A percentile compares a stretch with the other conserved stretches of the same genome.
Evolutionary conservation across 1,140 invertebrate genomes (phyloP).

Genomic region (Drosophila persimilis): DNA sequence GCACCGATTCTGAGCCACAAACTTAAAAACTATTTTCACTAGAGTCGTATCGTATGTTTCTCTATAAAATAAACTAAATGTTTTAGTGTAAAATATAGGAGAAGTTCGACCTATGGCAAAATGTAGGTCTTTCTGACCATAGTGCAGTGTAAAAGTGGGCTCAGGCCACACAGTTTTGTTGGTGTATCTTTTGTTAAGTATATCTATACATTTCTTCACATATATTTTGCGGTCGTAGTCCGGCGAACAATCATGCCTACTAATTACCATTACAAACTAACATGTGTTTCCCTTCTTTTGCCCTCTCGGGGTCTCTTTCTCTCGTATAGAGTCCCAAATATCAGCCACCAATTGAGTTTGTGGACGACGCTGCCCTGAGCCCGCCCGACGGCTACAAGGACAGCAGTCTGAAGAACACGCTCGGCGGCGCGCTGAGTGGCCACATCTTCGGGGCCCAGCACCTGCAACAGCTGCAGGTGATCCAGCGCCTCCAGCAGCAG

Average conservation of each 20-base stretch:
- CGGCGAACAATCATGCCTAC: constrained; percentile 1
- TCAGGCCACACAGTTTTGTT: no score
- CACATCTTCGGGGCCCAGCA: constrained; percentile 86
- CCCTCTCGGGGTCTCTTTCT: not conserved
- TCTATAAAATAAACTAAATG: no score
- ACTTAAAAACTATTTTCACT: no score
- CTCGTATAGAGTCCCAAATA: constrained; percentile 84
- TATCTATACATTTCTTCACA: no score
- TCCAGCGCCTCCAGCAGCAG: constrained; percentile 84
- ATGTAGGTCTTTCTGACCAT: no score
- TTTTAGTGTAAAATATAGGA: no score
- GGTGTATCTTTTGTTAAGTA: no score
- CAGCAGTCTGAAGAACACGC: constrained; percentile 84
- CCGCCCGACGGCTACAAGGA: constrained; percentile 94
- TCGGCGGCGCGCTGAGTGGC: constrained; percentile 85
- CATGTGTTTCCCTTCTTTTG: not conserved
- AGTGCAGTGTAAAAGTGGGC: no score
- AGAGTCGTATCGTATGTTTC: no score
- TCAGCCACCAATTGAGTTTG: constrained; percentile 86
- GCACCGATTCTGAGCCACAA: no score
- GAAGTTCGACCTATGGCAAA: no score
- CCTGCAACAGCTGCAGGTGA: constrained; percentile 85
- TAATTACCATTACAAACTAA: constrained; percentile 2
- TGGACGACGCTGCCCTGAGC: constrained; percentile 91
- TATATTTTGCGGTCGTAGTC: constrained; percentile 30